These are phyloP conservation scores for Temnothorax ravouxi DNA, from an alignment of 2,888 invertebrate species.

Conservation along the genomic window DNA sequence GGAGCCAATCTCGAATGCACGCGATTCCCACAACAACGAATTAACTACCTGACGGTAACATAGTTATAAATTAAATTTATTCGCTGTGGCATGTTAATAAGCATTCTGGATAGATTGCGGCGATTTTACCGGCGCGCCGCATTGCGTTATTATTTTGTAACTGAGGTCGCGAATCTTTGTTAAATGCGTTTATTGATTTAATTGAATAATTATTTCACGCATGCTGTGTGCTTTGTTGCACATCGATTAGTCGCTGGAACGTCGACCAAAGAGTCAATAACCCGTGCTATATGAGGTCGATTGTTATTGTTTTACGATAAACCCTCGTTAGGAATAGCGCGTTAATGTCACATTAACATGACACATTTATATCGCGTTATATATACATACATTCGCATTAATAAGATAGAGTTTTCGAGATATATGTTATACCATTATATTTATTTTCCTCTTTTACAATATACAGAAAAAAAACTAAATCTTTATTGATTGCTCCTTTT, in stretches of 20 bases:
- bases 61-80: slow-evolving; percentile 6
- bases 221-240: slow-evolving; percentile 41
- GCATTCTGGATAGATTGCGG: slow-evolving; percentile 24
- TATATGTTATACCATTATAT: neutral
- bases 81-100: slow-evolving; percentile 15
- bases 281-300: slow-evolving; percentile 52
- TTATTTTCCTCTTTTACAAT: neutral
- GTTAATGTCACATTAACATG: neutral
- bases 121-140: slow-evolving; percentile 5
- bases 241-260: slow-evolving; percentile 32
- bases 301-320: slow-evolving; percentile 58
- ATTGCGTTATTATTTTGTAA: slow-evolving; percentile 28
- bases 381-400: neutral
- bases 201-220: slow-evolving; percentile 66
- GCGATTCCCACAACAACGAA: neutral
- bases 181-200: slow-evolving; percentile 51
- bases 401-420: neutral
- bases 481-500: neutral
- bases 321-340: slow-evolving; percentile 20
- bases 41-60: neutral
- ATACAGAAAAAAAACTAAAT: neutral
- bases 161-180: neutral
- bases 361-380: neutral
- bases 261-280: slow-evolving; percentile 65
- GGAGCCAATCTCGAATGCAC: neutral